A percentile compares a stretch with the other conserved stretches of the same genome.
phyloP scores from a whole-genome alignment of 2,888 invertebrate genomes.

The Octodonta nipae region DNA sequence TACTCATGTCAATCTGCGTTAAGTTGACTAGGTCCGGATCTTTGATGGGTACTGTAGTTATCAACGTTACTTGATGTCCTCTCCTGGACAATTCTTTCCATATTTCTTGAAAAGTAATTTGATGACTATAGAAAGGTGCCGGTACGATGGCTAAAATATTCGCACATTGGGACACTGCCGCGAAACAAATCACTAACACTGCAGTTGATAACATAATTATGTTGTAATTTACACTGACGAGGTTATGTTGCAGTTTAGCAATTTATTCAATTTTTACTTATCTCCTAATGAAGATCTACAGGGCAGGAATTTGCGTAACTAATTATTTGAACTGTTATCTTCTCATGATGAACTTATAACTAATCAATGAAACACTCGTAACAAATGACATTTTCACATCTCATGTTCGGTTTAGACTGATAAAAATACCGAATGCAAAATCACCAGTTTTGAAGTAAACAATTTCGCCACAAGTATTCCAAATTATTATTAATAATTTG shows the following conservation, averaged over 20 bases:
- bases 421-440: no score
- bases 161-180: constrained; percentile 9
- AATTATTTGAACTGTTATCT: no score
- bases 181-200: constrained; percentile 1
- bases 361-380: no score
- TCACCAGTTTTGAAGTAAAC: no score
- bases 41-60: constrained; percentile 24
- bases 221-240: not conserved
- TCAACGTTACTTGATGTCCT: constrained; percentile 27
- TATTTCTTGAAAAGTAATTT: constrained; percentile 21
- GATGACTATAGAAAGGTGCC: constrained; percentile 24
- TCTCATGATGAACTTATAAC: no score
- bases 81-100: constrained; percentile 21
- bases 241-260: not conserved
- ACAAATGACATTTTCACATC: no score
- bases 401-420: no score
- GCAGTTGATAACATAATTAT: not conserved
- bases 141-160: constrained; percentile 21
- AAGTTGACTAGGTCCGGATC: constrained; percentile 14
- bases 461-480: no score
- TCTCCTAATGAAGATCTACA: not conserved
- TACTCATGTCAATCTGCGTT: constrained; percentile 16
- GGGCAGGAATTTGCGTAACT: no score
- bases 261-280: not conserved
- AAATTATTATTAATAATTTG: no score